Evolutionary conservation across 2,797 vertebrate genomes (phyloP), one percentile per base, ranked within the genome.

Genomic region (Remorina albescens): DNA sequence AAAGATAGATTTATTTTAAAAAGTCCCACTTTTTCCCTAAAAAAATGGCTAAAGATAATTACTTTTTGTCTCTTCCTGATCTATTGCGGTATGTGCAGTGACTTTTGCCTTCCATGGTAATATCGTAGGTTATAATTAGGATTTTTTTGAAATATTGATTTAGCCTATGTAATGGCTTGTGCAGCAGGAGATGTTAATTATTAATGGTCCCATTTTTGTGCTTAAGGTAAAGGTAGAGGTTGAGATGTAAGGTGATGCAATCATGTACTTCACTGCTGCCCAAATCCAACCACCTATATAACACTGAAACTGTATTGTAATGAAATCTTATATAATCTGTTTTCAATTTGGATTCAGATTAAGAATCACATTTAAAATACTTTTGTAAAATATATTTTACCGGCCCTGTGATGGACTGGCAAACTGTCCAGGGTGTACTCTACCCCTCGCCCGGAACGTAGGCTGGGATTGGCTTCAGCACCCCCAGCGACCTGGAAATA

Each of bases 71-170:
- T 34, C 8, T 30, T n/a, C 23, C 21, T 36, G 21, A 1, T 36
- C 60, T 57, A 15, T 51, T 1, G 19, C 4, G 7, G 66, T 39
- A 37, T 23, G 5, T 61, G 8, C 34, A 41, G 8, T 51, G 28
- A 68, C 26, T 51, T 59, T 9, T 66, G 15, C 41, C 36, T 23
- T 1, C 39, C 41, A 6, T 80, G 23, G 59, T 41, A 58, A 67
- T 58, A 47, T 76, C 32, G 2, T 25, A 18, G 50, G 13, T 81
- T 89, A 88, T 82, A 71, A 80, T 85, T 89, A 86, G 81, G 61
- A 12, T 55, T 80, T 83, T 74, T 88, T 67, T 72, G 6, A 86
- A 81, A 83, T 90, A 88, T 80, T 85, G 84, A 86, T 89, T 77
- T 66, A 56, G 36, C 61, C 72, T 62, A 69, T 80, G 79, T 79